Percentiles rank a stretch among this genome's conserved stretches.
phyloP scores from a whole-genome alignment of 2,888 invertebrate genomes.

The Sinotaia quadrata region DNA sequence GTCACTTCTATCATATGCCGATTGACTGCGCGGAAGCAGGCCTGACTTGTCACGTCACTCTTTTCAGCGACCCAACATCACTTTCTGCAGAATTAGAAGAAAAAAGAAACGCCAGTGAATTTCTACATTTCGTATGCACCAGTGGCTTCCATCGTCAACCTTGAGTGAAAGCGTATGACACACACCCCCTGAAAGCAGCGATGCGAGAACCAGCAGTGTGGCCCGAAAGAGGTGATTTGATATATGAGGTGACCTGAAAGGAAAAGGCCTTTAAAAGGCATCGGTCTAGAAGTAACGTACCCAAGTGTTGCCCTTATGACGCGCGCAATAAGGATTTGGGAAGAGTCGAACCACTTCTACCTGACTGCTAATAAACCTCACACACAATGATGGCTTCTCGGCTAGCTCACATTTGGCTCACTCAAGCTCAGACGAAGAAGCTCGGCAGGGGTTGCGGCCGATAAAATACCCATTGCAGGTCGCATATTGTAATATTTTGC shows the following conservation, averaged over 20 bases:
- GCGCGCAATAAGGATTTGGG: background rate
- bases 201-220: background rate
- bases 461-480: background rate
- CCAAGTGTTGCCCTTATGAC: background rate
- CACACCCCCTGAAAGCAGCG: background rate
- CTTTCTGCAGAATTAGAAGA: no score
- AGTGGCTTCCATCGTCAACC: no score
- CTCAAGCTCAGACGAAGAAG: background rate
- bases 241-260: background rate
- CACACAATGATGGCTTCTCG: background rate
- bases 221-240: constrained; percentile 2
- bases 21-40: no score
- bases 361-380: background rate
- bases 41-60: no score
- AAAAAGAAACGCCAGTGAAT: no score
- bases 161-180: no score
- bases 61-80: no score
- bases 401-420: background rate
- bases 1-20: no score
- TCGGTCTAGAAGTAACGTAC: background rate
- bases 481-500: no score
- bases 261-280: background rate
- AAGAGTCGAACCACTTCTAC: background rate
- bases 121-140: no score
- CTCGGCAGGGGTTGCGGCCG: background rate